These are phyloP conservation scores for Cantharis flavilabris DNA, from an alignment of 2,888 invertebrate species.

Conservation along the genomic window DNA sequence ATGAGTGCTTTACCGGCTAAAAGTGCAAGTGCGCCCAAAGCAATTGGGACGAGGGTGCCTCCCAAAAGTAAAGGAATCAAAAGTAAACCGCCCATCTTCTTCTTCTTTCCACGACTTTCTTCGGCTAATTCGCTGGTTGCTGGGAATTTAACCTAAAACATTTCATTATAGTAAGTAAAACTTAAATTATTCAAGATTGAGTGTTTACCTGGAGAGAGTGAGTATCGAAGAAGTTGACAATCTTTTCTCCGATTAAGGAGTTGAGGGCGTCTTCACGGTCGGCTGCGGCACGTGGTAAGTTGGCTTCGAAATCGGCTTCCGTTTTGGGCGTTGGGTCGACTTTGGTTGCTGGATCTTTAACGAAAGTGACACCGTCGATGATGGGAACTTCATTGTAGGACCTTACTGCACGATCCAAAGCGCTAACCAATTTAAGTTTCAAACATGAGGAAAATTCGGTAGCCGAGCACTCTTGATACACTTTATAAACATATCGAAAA, in stretches of 20 bases:
- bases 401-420: conserved; percentile 74
- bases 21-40: conserved; percentile 80
- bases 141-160: conserved; percentile 73
- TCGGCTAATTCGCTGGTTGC: conserved; percentile 67
- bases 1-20: conserved; percentile 85
- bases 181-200: neutral
- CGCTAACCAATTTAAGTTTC: conserved; percentile 78
- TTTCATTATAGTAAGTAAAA: neutral
- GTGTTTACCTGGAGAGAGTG: conserved; percentile 75
- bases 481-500: conserved; percentile 73
- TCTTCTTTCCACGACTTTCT: conserved; percentile 67
- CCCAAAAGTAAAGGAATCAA: conserved; percentile 80
- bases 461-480: conserved; percentile 80
- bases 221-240: conserved; percentile 75
- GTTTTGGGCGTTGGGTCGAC: conserved; percentile 57
- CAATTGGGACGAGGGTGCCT: conserved; percentile 80
- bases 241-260: conserved; percentile 73
- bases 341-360: conserved; percentile 62
- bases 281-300: conserved; percentile 72
- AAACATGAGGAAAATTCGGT: conserved; percentile 73
- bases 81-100: conserved; percentile 74
- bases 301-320: conserved; percentile 71
- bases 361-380: conserved; percentile 76
- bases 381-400: conserved; percentile 66
- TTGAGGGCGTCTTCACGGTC: conserved; percentile 75